Conservation (phyloP, 2,888 invertebrate species). For the Sinhomidia bicolor region DNA sequence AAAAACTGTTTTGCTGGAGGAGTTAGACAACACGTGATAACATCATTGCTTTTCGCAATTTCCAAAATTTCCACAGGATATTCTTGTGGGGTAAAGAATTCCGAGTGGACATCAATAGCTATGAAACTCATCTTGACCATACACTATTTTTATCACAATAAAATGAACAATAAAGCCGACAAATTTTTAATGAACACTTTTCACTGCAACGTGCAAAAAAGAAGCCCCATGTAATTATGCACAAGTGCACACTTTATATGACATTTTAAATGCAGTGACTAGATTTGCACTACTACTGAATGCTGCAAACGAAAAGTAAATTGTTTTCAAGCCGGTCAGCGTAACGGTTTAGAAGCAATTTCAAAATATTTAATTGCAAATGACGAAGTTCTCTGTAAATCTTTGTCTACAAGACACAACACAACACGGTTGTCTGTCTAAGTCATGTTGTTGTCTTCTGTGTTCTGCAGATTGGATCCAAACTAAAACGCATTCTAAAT, state of each 20-base stretch:
- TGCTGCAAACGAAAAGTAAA: background rate
- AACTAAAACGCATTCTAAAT: background rate
- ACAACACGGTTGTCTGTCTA: no score
- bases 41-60: conserved; percentile 77
- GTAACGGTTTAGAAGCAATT: background rate
- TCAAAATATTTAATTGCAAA: background rate
- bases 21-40: conserved; percentile 78
- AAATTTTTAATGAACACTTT: no score
- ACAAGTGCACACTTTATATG: conserved; percentile 8
- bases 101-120: conserved; percentile 79
- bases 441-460: no score
- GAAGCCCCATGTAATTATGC: background rate
- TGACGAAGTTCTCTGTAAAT: background rate
- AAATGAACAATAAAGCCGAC: conserved; percentile 16
- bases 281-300: background rate
- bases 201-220: no score
- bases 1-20: conserved; percentile 80
- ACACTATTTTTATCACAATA: conserved; percentile 33
- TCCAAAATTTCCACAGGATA: conserved; percentile 80
- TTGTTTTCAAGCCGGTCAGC: background rate
- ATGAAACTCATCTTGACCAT: conserved; percentile 75
- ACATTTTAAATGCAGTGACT: conserved; percentile 25
- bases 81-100: conserved; percentile 80
- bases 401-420: background rate
- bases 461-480: background rate